These are phyloP conservation scores for Melinaea menophilus DNA, from an alignment of 2,888 invertebrate species.

Conservation along the genomic window DNA sequence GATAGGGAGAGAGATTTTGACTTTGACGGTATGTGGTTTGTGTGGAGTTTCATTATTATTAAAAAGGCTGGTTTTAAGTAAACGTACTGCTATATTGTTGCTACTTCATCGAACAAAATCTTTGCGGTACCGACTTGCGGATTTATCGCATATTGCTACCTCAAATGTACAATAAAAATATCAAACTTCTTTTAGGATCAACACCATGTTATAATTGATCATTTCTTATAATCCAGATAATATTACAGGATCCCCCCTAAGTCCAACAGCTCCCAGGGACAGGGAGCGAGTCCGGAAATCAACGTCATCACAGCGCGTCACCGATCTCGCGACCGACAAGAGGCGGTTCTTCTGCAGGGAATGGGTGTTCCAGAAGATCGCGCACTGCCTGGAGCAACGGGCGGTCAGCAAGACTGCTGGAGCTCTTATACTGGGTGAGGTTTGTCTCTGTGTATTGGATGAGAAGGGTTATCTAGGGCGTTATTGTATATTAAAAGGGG, in stretches of 20 bases:
- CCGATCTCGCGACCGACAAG: constrained; percentile 74
- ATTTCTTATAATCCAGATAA: too few relatives aligned
- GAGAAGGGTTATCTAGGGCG: too few relatives aligned
- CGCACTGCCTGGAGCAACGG: constrained; percentile 93
- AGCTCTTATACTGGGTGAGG: constrained; percentile 86
- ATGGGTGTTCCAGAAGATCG: constrained; percentile 97
- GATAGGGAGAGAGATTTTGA: constrained; percentile 55
- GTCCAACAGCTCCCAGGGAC: constrained; percentile 54
- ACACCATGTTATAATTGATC: too few relatives aligned
- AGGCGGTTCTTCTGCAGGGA: constrained; percentile 93
- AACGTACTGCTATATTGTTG: not conserved
- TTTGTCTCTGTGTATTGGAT: too few relatives aligned
- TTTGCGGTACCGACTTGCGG: not conserved
- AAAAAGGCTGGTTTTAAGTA: not conserved
- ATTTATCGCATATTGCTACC: too few relatives aligned
- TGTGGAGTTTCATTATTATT: not conserved
- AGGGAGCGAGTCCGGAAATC: constrained; percentile 68
- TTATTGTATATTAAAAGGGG: too few relatives aligned
- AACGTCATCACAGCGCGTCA: constrained; percentile 60
- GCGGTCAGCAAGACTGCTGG: constrained; percentile 92
- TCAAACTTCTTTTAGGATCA: too few relatives aligned
- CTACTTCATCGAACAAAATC: not conserved
- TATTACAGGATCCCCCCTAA: constrained; percentile 54
- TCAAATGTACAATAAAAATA: too few relatives aligned
- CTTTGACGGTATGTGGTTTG: constrained; percentile 52